Conservation (phyloP, 1,140 invertebrate species). For the Adoxophyes honmai region DNA sequence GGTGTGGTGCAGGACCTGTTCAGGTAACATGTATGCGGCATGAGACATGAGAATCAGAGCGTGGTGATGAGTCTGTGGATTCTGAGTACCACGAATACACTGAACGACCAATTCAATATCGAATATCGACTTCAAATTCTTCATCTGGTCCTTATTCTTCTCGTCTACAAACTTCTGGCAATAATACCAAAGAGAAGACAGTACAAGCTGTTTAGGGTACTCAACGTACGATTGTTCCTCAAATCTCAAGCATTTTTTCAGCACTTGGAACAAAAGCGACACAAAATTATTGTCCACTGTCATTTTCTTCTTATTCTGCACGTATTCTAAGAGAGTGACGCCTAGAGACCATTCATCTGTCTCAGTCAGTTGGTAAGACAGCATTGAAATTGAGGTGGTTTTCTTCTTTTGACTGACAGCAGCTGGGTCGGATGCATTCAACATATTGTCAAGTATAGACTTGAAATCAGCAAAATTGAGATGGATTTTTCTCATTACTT, state of each 20-base stretch:
- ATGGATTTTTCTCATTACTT: conserved; percentile 83
- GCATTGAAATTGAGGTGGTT: conserved; percentile 61
- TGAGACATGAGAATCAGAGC: conserved; percentile 89
- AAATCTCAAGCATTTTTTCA: conserved; percentile 87
- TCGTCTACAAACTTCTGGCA: conserved; percentile 79
- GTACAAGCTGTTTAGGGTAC: conserved; percentile 91
- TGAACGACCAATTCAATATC: conserved; percentile 91
- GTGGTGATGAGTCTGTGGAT: conserved; percentile 96
- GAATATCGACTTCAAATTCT: conserved; percentile 79
- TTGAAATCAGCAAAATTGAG: conserved; percentile 81
- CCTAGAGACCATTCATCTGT: conserved; percentile 86
- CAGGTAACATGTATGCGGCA: conserved; percentile 85
- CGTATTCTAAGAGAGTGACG: conserved; percentile 87
- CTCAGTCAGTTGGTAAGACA: conserved; percentile 79
- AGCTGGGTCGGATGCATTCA: conserved; percentile 54
- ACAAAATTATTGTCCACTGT: conserved; percentile 81
- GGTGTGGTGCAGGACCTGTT: conserved; percentile 92
- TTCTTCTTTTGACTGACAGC: conserved; percentile 53
- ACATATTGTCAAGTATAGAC: conserved; percentile 80
- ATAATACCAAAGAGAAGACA: conserved; percentile 87
- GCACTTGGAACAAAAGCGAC: conserved; percentile 86
- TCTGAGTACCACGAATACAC: conserved; percentile 91
- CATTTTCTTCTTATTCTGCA: conserved; percentile 90
- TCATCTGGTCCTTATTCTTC: conserved; percentile 66
- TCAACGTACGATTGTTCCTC: conserved; percentile 91